These are phyloP conservation scores for Phataginus tricuspis DNA, from an alignment of 2,797 vertebrate genomes.

Conservation along the genomic window DNA sequence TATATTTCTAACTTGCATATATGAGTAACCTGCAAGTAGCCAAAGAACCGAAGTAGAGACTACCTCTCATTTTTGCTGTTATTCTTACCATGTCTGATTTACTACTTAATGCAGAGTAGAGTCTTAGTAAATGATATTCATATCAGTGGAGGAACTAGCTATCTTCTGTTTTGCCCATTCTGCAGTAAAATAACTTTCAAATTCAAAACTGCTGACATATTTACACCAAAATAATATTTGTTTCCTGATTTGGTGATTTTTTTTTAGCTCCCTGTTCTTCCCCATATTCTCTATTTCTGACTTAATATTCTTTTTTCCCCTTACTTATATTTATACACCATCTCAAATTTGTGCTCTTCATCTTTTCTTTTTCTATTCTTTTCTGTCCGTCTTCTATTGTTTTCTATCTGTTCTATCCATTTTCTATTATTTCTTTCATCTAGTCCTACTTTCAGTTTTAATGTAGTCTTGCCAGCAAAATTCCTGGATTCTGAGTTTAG, in stretches of 20 bases:
- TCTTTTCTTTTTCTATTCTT: neutral
- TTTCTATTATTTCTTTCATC: conserved; percentile 24
- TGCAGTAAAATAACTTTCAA: neutral
- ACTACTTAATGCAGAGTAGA: neutral
- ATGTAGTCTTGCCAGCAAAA: conserved; percentile 73
- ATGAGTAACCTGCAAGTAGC: neutral
- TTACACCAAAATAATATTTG: neutral
- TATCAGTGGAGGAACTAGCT: neutral
- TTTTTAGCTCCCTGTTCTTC: neutral
- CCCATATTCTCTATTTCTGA: neutral
- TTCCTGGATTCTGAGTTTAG: conserved; percentile 76
- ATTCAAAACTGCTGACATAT: neutral
- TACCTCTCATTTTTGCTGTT: neutral
- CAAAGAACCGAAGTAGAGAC: neutral
- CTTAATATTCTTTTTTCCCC: neutral
- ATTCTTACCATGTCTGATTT: neutral
- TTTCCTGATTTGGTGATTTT: conserved; percentile 56
- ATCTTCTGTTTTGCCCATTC: neutral
- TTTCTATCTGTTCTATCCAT: neutral
- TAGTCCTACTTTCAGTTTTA: conserved; percentile 34
- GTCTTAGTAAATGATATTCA: neutral
- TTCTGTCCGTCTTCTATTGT: neutral
- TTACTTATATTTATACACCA: neutral
- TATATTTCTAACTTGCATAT: neutral
- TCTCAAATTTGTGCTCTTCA: conserved; percentile 28